A percentile compares a stretch with the other conserved stretches of the same genome.
Evolutionary conservation across 2,113 vertebrate species (phyloP).

Genomic region (Entomyzon cyanotis): DNA sequence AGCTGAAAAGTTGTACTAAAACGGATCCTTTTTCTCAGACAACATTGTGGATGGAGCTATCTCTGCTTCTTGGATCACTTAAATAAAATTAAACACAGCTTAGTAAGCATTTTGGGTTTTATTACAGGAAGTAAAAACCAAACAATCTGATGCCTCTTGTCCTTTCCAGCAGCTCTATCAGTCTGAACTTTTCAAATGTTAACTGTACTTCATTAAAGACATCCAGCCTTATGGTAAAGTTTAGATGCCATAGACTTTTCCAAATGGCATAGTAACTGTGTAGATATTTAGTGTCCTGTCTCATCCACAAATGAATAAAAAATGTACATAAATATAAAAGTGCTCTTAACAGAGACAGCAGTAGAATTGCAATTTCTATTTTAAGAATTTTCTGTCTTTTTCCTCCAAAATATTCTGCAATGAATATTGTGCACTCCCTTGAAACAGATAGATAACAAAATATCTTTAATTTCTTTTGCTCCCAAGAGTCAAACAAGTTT

Average conservation of each 20-base stretch:
- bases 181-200: neutral
- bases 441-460: neutral
- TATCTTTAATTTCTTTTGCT: neutral
- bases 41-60: neutral
- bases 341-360: neutral
- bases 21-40: neutral
- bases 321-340: constrained; percentile 18
- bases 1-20: neutral
- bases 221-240: constrained; percentile 1
- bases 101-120: neutral
- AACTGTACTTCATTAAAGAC: neutral
- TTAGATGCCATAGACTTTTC: neutral
- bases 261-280: neutral
- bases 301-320: neutral
- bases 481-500: neutral
- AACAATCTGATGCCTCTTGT: neutral
- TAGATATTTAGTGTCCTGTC: neutral
- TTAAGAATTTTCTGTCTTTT: neutral
- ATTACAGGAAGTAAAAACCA: neutral
- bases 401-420: neutral
- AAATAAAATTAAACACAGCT: neutral
- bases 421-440: neutral
- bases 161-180: neutral
- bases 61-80: neutral
- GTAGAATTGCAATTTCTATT: neutral